Evolutionary conservation across 2,888 invertebrate species (phyloP).

Genomic region (Willowsia nigromaculata): DNA sequence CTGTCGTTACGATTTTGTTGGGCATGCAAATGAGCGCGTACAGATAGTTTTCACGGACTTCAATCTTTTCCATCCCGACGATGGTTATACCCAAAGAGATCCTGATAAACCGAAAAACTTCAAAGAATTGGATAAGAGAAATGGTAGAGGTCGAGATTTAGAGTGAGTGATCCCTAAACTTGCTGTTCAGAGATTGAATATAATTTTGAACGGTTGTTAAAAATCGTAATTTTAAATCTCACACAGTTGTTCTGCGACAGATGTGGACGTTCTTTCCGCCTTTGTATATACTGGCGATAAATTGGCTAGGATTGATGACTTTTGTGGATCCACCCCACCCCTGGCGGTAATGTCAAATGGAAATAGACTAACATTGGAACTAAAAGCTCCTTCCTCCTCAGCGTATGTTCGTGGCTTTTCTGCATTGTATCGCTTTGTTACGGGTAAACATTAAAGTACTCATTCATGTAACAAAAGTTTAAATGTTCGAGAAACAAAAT

Average conservation of each 20-base stretch:
- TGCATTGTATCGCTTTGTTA: slow-evolving; percentile 92
- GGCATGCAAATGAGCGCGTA: slow-evolving; percentile 90
- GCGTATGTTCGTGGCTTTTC: slow-evolving; percentile 91
- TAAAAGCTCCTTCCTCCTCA: slow-evolving; percentile 89
- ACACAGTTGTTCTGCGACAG: slow-evolving; percentile 89
- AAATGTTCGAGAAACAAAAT: too few species aligned
- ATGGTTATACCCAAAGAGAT: slow-evolving; percentile 46
- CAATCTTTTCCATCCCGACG: slow-evolving; percentile 85
- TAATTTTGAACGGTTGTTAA: too few species aligned
- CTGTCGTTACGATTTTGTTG: slow-evolving; percentile 95
- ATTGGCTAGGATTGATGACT: slow-evolving; percentile 91
- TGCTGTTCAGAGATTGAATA: too few species aligned
- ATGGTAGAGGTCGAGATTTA: slow-evolving; percentile 38
- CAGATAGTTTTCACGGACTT: slow-evolving; percentile 93
- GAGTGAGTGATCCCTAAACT: slow-evolving; percentile 64
- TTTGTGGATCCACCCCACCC: slow-evolving; percentile 91
- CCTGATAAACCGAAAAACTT: slow-evolving; percentile 34
- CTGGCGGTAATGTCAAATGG: slow-evolving; percentile 94
- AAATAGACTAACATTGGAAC: slow-evolving; percentile 91
- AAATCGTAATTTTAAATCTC: too few species aligned
- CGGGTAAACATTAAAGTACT: slow-evolving; percentile 85
- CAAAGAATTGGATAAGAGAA: slow-evolving; percentile 31
- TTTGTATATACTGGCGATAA: slow-evolving; percentile 87
- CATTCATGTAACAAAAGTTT: too few species aligned
- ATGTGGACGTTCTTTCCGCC: slow-evolving; percentile 86